Base-by-base conservation (phyloP, 2,797 vertebrate species). In the Chaenodraco wilsoni region DNA sequence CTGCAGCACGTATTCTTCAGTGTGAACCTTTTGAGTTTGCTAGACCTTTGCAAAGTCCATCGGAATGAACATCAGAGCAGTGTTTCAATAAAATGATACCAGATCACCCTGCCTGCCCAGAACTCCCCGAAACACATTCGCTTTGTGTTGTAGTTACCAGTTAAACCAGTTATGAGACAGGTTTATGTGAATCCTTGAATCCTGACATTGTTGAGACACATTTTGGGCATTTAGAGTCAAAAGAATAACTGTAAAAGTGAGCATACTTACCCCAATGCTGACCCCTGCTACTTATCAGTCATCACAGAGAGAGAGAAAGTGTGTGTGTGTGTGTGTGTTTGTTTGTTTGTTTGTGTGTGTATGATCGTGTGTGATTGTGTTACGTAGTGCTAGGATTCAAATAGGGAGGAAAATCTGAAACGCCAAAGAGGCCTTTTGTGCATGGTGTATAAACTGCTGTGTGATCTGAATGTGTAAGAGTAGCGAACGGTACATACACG, bases 401-500 rank as follows among this genome's bases (percentile, higher is more conserved):
- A 83, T 64, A 48, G 57, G 61, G 54, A 69, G 64, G 50, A 60
- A 65, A 23, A 40, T 61, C 50, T 76, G 49, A 65, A 45, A 57
- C 33, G 69, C 49, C 19, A 17, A 23, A 59, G 50, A 66, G 44
- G 41, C 37, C 50, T 17, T 67, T 72, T 76, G 65, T 86, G 76
- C 57, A 23, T 55, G n/a, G 60, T 76, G 86, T 78, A 84, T 65
- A 23, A 70, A 74, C 65, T 74, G 69, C 41, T 66, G 77, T 74
- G 62, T 85, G 79, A 72, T 68, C 48, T 74, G 67, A 70, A 84
- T 78, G 88, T 92, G 90, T 87, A 76, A 62, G 90, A 91, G 93
- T 95, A 94, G 94, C 92, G 88, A 91, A 92, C 86, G 91, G 96
- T 98, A 99, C 98, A 94, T 99, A 99, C 98, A 97, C 96, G 88